These are phyloP conservation scores for Bhutanitis thaidina DNA, from an alignment of 2,888 invertebrate species.

Conservation along the genomic window DNA sequence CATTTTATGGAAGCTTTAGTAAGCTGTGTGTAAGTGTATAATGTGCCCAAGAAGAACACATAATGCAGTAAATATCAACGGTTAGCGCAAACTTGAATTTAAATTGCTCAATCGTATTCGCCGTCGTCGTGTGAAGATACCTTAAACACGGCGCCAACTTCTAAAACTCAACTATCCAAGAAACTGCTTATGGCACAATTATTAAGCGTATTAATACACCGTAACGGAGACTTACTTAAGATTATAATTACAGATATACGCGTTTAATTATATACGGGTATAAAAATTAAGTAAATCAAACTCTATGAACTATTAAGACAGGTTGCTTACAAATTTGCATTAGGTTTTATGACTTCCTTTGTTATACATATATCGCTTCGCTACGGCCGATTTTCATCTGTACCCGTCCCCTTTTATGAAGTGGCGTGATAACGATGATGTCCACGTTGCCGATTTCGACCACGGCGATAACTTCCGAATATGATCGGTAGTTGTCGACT, in stretches of 20 bases:
- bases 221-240: conserved; percentile 60
- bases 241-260: conserved; percentile 47
- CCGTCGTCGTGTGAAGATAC: conserved; percentile 21
- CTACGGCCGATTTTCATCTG: background rate
- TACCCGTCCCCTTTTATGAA: no score
- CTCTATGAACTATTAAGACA: conserved; percentile 9
- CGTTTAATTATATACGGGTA: conserved; percentile 18
- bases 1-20: no score
- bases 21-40: no score
- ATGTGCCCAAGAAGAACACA: no score
- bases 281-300: conserved; percentile 23
- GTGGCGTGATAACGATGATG: no score
- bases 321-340: background rate
- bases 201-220: conserved; percentile 62
- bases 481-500: no score
- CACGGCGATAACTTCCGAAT: no score
- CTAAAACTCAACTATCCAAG: conserved; percentile 54
- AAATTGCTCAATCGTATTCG: no score
- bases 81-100: no score
- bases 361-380: background rate
- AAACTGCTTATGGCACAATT: conserved; percentile 49
- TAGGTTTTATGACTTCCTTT: conserved; percentile 17
- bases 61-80: no score
- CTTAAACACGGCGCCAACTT: conserved; percentile 37
- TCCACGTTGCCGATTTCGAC: no score